These are phyloP conservation scores for Sebastes fasciatus DNA, from an alignment of 2,113 vertebrate genomes.

Conservation along the genomic window DNA sequence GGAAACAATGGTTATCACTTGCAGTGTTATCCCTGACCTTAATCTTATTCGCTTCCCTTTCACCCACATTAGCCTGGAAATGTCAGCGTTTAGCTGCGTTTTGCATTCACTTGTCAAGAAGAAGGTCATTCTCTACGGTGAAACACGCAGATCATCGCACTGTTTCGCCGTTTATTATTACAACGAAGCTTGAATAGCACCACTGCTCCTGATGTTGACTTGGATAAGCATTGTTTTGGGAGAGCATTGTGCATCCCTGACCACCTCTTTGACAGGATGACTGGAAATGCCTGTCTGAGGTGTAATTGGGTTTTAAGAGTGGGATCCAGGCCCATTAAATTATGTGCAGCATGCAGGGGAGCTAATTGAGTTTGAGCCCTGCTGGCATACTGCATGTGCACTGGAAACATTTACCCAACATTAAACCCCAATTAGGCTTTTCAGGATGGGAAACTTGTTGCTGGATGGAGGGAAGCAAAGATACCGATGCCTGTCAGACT, in stretches of 20 bases:
- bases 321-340: slow-evolving; percentile 77
- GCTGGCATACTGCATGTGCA: slow-evolving; percentile 77
- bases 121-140: slow-evolving; percentile 1
- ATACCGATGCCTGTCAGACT: slow-evolving; percentile 34
- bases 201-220: slow-evolving; percentile 24
- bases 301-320: slow-evolving; percentile 81
- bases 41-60: slow-evolving; percentile 37
- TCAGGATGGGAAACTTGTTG: slow-evolving; percentile 71
- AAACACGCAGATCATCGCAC: background rate
- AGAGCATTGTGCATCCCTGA: slow-evolving; percentile 31
- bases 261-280: slow-evolving; percentile 66
- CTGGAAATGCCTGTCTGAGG: slow-evolving; percentile 73
- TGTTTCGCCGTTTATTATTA: background rate
- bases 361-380: slow-evolving; percentile 79
- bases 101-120: slow-evolving; percentile 10
- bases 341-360: slow-evolving; percentile 72
- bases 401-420: slow-evolving; percentile 82
- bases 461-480: slow-evolving; percentile 44
- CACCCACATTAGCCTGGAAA: slow-evolving; percentile 35
- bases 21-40: slow-evolving; percentile 53
- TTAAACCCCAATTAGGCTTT: slow-evolving; percentile 77
- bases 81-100: slow-evolving; percentile 31
- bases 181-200: background rate
- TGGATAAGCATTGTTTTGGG: slow-evolving; percentile 23
- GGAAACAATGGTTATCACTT: slow-evolving; percentile 57